Base-by-base conservation (phyloP, 2,888 invertebrate genomes). In the Drosophila atripex region DNA sequence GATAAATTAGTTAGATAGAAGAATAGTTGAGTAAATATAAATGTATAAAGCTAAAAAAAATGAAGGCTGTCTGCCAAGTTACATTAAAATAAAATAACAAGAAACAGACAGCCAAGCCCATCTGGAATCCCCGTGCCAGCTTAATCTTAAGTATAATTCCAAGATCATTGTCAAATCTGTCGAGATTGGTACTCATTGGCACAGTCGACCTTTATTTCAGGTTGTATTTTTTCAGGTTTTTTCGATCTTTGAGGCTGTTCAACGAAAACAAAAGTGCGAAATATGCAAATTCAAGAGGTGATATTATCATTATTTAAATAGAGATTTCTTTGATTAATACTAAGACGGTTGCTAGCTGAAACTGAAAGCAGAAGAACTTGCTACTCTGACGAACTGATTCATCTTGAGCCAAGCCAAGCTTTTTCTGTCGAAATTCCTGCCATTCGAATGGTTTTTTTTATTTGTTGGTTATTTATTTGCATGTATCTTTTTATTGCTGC, bases 121-220 rank as follows among this genome's bases (percentile, higher is more conserved):
- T 9, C 16, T 41, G 39, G 18, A 47, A 53, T 39, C 57, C 52
- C 53, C 35, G 49, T 32, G 32, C 54, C 41, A 25, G 28, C 49
- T 32, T 38, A 32, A 38, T 35, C 16, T 47, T 28, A 51, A 45
- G 56, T 56, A 49, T 63, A 52, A 59, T 56, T 11, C 54, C 49
- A 63, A 52, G 63, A 71, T 63, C 71, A 71, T 57, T 72, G 65
- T 58, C 68, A 45, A 60, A 73, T 70, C 76, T 78, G 74, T 84
- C 82, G 86, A 73, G 88, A 68, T 85, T 87, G 83, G 88, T 73
- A 83, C 82, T 73, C 64, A 64, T 71, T 71, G 80, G 86, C 78
- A 75, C 71, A 73, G 78, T 46, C 54, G 85, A 65, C 87, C 82
- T 87, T 83, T 87, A 87, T 78, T 87, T 87, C 76, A 78, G 63